Evolutionary conservation across 2,113 vertebrate species (phyloP), one percentile per base, ranked within the genome.

Genomic region (Dendrocopos noguchii): DNA sequence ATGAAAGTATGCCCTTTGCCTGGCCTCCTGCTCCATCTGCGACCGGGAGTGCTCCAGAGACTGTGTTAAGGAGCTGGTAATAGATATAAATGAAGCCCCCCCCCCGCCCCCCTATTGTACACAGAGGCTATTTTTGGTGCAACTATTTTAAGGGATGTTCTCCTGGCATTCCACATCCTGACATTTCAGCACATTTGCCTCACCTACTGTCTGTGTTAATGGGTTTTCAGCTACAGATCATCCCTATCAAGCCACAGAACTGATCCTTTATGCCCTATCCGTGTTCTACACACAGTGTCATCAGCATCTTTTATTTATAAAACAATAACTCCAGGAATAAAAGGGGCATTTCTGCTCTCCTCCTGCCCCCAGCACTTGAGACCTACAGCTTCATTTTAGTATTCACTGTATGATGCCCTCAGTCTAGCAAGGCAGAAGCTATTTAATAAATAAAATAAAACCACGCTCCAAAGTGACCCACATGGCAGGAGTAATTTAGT

Each of bases 151-250:
- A 95, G 94, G 91, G 57, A 80, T 94, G 93, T 86, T 96, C 97
- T 97, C 92, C 96, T 87, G 93, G 91, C 72, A 93, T 53, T 90
- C 97, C 95, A 94, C 96, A 97, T 97, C 97, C 97, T 97, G 97
- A 97, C 94, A 97, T 90, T 95, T 96, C 79, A 96, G 97, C 97
- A 97, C 95, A 95, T 97, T 97, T 98, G 83, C 95, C 89, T 95
- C 94, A 92, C 91, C 96, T 95, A 87, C 94, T 93, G 84, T 92
- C 94, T 95, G 92, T 50, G 4, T 93, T 98, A 97, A 97, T 97
- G 93, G 93, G 79, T 95, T 97, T 97, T 97, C 85, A 93, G 93
- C 95, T 94, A 84, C 91, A 95, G 96, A 97, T 96, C 96, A 95
- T 96, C 96, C 88, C 91, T 87, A 96, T 97, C 94, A 94, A 97